Evolutionary conservation across 1,140 invertebrate genomes (phyloP).

Genomic region (Drosophila neocordata): DNA sequence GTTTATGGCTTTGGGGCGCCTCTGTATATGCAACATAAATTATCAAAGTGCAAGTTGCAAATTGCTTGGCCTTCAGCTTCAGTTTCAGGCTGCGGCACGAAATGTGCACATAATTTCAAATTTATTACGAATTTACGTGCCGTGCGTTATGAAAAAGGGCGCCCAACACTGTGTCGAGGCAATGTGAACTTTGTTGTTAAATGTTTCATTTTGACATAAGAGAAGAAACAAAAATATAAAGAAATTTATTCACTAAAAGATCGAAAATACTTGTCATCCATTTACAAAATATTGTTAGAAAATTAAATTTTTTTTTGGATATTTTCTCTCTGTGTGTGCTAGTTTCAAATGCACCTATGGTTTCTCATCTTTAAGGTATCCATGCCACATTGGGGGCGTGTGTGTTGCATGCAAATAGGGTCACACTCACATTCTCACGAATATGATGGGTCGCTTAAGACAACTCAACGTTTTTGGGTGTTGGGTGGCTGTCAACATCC

Average conservation of each 20-base stretch:
- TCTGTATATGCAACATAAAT: constrained; percentile 66
- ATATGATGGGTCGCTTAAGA: constrained; percentile 33
- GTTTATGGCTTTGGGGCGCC: constrained; percentile 45
- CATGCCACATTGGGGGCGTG: constrained; percentile 64
- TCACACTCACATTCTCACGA: constrained; percentile 34
- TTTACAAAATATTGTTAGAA: too few relatives aligned
- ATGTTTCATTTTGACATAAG: too few relatives aligned
- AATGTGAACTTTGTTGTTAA: not conserved
- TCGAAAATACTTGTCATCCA: not conserved
- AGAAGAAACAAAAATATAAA: not conserved
- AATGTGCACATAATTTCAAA: constrained; percentile 79
- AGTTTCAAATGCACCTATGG: constrained; percentile 19
- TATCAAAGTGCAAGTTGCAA: constrained; percentile 78
- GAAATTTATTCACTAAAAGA: not conserved
- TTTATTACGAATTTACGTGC: constrained; percentile 76
- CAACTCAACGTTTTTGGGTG: constrained; percentile 44
- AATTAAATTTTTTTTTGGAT: too few relatives aligned
- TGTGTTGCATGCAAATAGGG: constrained; percentile 72
- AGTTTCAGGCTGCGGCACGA: constrained; percentile 66
- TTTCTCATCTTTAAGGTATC: constrained; percentile 48
- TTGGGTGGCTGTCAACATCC: constrained; percentile 44
- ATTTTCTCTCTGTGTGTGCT: constrained; percentile 14
- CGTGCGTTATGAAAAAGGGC: constrained; percentile 63
- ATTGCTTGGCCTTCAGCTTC: constrained; percentile 75
- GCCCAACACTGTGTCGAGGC: constrained; percentile 22